Base-by-base conservation (phyloP, 1,140 invertebrate genomes). In the Formica exsecta region DNA sequence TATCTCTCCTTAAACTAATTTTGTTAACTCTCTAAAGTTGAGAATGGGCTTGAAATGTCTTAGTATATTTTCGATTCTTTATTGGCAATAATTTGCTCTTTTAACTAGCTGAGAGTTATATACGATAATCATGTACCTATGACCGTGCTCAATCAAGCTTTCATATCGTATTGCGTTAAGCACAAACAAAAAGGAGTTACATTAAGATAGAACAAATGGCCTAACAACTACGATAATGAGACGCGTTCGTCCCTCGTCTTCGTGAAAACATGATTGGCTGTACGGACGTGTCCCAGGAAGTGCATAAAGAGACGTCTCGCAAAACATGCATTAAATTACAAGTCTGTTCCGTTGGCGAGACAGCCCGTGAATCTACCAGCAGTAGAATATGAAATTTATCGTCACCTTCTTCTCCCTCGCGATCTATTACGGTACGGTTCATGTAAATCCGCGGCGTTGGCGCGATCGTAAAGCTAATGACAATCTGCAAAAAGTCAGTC, bases 381-480 rank as follows among this genome's bases (percentile, higher is more conserved):
- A 92, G 91, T 93, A 90, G 92, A 94, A 94, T 94, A 92, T 89
- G 84, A 92, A 93, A 93, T 94, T 93, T 93, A 94, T 93, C 89
- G 91, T 90, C 87, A 90, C 83, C 86, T 88, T 91, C 73, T 90
- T 90, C 48, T 51, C 81, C 44, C 66, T 73, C 62, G 71, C 80
- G 87, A 86, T 75, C 91, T 87, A 92, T 93, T 92, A 92, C 90
- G 84, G 32, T 13, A 29, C 71, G 86, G 80, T 88, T 91, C 90
- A 93, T 93, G 89, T 91, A 90, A 91, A 93, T 94, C 91, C 86
- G 36, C 36, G 88, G 68, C 66, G 74, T 59, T 76, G 87, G 62
- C 73, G 86, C 61, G 88, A 92, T 92, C 92, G 86, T 93, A 93
- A 94, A 94, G 88, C 89, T 92, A 92, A 93, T 92, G 90, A 92